These are phyloP conservation scores for Diloba caeruleocephala DNA, from an alignment of 2,888 invertebrate species.

Conservation along the genomic window DNA sequence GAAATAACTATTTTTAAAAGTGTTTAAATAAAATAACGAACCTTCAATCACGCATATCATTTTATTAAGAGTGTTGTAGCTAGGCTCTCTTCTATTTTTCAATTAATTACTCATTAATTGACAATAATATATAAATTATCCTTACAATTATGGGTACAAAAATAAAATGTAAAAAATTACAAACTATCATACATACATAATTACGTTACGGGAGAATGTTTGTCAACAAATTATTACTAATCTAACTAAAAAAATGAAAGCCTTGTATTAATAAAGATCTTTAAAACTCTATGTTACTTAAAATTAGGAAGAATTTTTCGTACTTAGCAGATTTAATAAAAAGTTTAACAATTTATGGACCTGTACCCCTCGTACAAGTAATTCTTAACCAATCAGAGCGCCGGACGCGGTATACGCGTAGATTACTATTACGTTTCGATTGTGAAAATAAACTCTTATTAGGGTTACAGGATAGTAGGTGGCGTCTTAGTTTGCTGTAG, in stretches of 20 bases:
- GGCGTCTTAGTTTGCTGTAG: too few species aligned
- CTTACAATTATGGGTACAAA: conserved; percentile 80
- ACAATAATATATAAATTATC: conserved; percentile 80
- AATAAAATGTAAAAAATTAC: conserved; percentile 84
- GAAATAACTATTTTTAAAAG: neutral
- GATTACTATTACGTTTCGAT: too few species aligned
- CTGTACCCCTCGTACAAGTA: neutral
- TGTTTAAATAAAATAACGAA: conserved; percentile 22
- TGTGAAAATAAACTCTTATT: too few species aligned
- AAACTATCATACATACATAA: conserved; percentile 65
- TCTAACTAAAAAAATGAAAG: conserved; percentile 15
- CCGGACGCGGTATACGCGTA: too few species aligned
- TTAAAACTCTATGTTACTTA: neutral
- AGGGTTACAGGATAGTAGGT: too few species aligned
- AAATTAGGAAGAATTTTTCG: neutral
- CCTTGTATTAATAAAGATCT: conserved; percentile 4
- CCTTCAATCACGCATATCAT: conserved; percentile 79
- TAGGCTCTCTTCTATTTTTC: conserved; percentile 76
- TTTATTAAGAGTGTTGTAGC: conserved; percentile 83
- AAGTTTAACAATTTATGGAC: neutral
- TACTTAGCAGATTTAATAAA: neutral
- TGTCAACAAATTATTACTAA: conserved; percentile 14
- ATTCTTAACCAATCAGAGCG: too few species aligned
- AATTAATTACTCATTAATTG: conserved; percentile 85
- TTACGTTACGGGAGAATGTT: conserved; percentile 46